A percentile compares a stretch with the other conserved stretches of the same genome.
These are phyloP conservation scores for Acronicta leporina DNA, from an alignment of 2,888 invertebrate species.

Conservation along the genomic window DNA sequence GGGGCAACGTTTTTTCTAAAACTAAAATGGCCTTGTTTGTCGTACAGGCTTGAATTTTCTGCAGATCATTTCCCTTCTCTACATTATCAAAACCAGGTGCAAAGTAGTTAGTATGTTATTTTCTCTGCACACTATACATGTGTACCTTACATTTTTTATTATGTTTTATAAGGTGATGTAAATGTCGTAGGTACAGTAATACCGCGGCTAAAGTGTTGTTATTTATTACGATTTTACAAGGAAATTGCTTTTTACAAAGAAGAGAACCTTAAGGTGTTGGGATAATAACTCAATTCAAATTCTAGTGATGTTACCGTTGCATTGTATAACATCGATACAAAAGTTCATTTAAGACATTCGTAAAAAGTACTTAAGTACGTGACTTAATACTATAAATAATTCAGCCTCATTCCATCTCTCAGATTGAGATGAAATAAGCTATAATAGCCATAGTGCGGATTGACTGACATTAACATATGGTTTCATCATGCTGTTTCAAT, in stretches of 20 bases:
- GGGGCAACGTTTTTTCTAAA: no score
- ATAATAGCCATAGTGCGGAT: no score
- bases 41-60: no score
- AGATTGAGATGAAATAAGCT: no score
- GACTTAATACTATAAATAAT: no score
- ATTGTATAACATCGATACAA: slow-evolving; percentile 32
- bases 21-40: no score
- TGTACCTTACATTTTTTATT: slow-evolving; percentile 16
- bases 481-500: no score
- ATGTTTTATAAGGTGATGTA: slow-evolving; percentile 44
- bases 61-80: not conserved
- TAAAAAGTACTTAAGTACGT: no score
- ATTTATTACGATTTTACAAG: slow-evolving; percentile 70
- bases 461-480: no score
- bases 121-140: not conserved
- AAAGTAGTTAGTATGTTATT: slow-evolving; percentile 1
- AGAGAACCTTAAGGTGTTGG: slow-evolving; percentile 71
- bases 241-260: slow-evolving; percentile 69
- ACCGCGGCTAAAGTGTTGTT: slow-evolving; percentile 55
- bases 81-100: slow-evolving; percentile 2
- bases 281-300: slow-evolving; percentile 76
- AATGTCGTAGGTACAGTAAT: slow-evolving; percentile 50
- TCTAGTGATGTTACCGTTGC: slow-evolving; percentile 54
- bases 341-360: no score
- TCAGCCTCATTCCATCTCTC: no score